These are phyloP conservation scores for Bambusicola thoracicus DNA, from an alignment of 2,113 vertebrate species.

Conservation along the genomic window DNA sequence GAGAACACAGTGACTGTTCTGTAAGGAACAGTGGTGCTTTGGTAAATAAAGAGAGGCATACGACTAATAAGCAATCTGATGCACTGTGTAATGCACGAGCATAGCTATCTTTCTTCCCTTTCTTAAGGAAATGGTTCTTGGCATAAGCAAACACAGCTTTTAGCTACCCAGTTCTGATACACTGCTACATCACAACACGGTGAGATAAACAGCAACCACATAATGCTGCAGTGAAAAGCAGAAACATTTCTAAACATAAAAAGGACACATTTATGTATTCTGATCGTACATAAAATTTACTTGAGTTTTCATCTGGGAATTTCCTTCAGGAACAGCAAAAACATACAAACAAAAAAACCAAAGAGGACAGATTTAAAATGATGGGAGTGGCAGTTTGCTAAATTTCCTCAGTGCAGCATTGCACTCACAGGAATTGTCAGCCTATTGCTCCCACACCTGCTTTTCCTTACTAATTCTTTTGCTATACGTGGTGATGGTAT, in stretches of 20 bases:
- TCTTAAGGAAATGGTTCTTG: not conserved
- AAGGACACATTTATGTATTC: not conserved
- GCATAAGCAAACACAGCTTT: not conserved
- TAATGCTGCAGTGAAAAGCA: not conserved
- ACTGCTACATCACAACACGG: not conserved
- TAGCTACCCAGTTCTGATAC: not conserved
- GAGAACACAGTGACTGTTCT: constrained; percentile 32
- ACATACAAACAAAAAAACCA: not conserved
- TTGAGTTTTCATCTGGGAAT: not conserved
- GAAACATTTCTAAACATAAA: not conserved
- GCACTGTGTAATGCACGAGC: not conserved
- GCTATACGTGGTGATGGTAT: rapidly evolving
- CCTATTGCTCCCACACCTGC: not conserved
- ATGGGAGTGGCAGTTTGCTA: not conserved
- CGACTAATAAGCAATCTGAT: constrained; percentile 30
- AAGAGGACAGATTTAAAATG: not conserved
- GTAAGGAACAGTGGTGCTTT: not conserved
- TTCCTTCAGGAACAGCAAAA: not conserved
- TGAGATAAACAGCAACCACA: not conserved
- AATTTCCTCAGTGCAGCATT: not conserved
- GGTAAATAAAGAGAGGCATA: not conserved
- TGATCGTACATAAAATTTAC: not conserved
- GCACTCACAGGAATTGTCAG: not conserved
- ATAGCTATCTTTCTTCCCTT: not conserved
- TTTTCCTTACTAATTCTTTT: not conserved